These are phyloP conservation scores for Phaetusa simplex DNA, from an alignment of 2,113 vertebrate genomes.

Conservation along the genomic window DNA sequence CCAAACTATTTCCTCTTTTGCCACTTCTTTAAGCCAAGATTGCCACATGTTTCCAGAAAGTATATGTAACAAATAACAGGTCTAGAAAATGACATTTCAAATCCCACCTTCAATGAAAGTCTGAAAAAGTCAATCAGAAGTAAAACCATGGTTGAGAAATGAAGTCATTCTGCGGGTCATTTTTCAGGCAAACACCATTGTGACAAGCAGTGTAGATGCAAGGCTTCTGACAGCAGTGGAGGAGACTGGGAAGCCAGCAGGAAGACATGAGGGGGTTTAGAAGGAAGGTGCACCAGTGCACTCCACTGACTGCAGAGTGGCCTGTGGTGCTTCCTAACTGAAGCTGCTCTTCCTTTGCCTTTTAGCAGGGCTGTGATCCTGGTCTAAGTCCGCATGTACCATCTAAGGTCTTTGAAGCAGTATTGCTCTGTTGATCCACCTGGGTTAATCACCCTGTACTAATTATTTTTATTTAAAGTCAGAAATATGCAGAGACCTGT, in stretches of 20 bases:
- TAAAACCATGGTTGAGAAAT: background rate
- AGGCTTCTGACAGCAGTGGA: background rate
- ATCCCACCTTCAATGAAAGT: background rate
- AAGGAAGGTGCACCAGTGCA: background rate
- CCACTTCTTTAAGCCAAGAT: background rate
- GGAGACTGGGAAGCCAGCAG: background rate
- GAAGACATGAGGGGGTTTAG: background rate
- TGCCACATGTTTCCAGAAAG: background rate
- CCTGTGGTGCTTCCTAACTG: background rate
- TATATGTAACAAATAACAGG: background rate
- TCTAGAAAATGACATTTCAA: background rate
- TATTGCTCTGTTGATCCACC: background rate
- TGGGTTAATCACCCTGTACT: background rate
- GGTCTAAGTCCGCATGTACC: background rate
- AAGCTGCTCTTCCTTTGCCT: background rate
- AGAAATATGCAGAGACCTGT: background rate
- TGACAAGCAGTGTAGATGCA: background rate
- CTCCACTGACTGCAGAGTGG: background rate
- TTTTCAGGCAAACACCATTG: background rate
- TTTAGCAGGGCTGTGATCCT: background rate
- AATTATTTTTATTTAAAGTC: background rate
- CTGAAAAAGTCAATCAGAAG: background rate
- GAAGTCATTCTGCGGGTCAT: background rate
- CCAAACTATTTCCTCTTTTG: background rate
- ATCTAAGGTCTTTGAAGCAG: background rate